phyloP scores from a whole-genome alignment of 2,113 vertebrate genomes.

The Oreotragus oreotragus region DNA sequence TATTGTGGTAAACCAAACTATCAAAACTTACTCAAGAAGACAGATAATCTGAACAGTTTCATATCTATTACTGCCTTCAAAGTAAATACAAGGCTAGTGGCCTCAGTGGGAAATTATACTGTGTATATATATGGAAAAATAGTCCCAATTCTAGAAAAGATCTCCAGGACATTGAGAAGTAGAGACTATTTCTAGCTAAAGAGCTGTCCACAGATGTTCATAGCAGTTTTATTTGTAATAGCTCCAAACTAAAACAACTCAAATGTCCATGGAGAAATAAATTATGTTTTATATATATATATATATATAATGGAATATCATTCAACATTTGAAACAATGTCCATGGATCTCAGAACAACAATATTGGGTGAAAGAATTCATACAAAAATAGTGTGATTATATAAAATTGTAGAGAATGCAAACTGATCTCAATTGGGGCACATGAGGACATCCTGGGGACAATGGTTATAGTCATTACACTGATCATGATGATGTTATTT shows the following conservation, averaged over 20 bases:
- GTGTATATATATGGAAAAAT: background rate
- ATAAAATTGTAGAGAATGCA: background rate
- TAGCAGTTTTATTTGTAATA: background rate
- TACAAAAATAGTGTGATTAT: background rate
- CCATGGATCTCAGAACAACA: background rate
- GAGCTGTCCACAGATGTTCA: background rate
- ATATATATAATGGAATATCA: background rate
- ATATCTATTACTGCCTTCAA: background rate
- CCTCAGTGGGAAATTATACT: background rate
- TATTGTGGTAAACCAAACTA: background rate
- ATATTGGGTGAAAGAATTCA: background rate
- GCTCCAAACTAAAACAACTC: background rate
- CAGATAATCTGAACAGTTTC: background rate
- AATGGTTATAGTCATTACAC: background rate
- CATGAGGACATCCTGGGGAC: background rate
- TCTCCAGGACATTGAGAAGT: background rate
- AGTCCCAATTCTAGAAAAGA: background rate
- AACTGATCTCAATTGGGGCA: background rate
- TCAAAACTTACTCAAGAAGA: background rate
- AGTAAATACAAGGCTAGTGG: background rate
- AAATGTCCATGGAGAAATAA: background rate
- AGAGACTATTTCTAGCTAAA: background rate
- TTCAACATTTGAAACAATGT: background rate
- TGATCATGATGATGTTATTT: background rate
- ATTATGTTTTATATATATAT: background rate